Conservation (phyloP, 2,113 vertebrate species). For the Probosciger aterrimus region DNA sequence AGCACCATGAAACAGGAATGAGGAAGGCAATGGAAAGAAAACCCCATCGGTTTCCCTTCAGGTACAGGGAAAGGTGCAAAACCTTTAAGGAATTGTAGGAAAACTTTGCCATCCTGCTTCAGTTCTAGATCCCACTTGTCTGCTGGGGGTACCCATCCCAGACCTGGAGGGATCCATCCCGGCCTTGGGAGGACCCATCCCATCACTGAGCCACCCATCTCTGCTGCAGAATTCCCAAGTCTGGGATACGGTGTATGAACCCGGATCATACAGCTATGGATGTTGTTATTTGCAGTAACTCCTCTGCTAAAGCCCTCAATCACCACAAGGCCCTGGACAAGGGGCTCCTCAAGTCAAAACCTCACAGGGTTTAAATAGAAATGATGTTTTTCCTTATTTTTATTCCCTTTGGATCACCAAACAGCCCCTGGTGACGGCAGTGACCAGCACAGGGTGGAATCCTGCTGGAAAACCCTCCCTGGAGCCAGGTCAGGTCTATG, state of each 20-base stretch:
- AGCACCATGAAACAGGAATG: neutral
- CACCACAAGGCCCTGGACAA: neutral
- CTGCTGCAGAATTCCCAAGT: neutral
- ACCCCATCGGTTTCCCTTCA: neutral
- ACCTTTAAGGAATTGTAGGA: neutral
- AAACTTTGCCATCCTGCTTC: neutral
- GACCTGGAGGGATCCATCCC: neutral
- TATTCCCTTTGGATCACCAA: neutral
- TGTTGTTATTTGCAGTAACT: neutral
- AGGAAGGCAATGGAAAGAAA: neutral
- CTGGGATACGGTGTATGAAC: fast-evolving
- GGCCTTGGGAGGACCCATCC: too few species aligned
- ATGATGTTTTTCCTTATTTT: neutral
- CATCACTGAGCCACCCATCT: neutral
- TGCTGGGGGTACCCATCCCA: neutral
- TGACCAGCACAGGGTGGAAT: fast-evolving
- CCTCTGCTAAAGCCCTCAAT: neutral
- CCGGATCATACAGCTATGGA: fast-evolving
- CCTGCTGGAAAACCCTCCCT: neutral
- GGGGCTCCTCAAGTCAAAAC: neutral
- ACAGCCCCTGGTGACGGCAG: fast-evolving
- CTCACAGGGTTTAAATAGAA: neutral
- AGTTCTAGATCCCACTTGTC: fast-evolving
- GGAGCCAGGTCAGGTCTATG: neutral
- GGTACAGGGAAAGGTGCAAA: neutral